Conservation (phyloP, 2,888 invertebrate genomes). For the Oscheius onirici region DNA sequence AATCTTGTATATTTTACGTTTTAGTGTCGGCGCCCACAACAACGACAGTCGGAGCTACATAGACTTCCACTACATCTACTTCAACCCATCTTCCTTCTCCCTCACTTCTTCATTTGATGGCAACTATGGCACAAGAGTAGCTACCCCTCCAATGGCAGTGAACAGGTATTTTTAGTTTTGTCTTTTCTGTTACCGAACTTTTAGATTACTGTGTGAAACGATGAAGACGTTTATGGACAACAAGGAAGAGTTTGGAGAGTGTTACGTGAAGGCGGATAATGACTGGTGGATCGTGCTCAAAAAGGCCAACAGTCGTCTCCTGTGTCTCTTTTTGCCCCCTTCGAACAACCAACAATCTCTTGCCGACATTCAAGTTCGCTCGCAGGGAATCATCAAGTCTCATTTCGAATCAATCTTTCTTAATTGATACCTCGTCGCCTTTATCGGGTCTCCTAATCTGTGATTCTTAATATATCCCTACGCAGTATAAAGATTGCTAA, state of each 20-base stretch:
- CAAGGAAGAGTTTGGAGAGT: conserved; percentile 59
- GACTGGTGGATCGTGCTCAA: conserved; percentile 69
- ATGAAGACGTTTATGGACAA: conserved; percentile 53
- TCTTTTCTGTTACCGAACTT: background rate
- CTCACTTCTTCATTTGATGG: conserved; percentile 56
- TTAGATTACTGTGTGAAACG: conserved; percentile 62
- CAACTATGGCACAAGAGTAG: conserved; percentile 25
- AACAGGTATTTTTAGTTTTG: conserved; percentile 35
- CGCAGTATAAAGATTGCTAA: too few relatives aligned
- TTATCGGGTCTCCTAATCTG: background rate
- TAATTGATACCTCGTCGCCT: conserved; percentile 32
- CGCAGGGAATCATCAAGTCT: conserved; percentile 51
- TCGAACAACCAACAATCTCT: conserved; percentile 47
- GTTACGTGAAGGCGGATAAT: conserved; percentile 60
- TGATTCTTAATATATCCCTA: too few relatives aligned
- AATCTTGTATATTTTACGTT: too few relatives aligned
- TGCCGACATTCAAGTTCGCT: conserved; percentile 57
- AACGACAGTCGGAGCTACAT: conserved; percentile 13
- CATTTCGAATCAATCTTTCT: conserved; percentile 61
- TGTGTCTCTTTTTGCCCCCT: conserved; percentile 61
- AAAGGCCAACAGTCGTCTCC: conserved; percentile 59
- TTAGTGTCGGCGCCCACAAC: conserved; percentile 24
- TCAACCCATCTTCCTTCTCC: conserved; percentile 65
- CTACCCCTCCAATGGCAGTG: conserved; percentile 46
- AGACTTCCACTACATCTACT: conserved; percentile 70